Evolutionary conservation across 2,797 vertebrate species (phyloP).

Genomic region (Limosa lapponica): DNA sequence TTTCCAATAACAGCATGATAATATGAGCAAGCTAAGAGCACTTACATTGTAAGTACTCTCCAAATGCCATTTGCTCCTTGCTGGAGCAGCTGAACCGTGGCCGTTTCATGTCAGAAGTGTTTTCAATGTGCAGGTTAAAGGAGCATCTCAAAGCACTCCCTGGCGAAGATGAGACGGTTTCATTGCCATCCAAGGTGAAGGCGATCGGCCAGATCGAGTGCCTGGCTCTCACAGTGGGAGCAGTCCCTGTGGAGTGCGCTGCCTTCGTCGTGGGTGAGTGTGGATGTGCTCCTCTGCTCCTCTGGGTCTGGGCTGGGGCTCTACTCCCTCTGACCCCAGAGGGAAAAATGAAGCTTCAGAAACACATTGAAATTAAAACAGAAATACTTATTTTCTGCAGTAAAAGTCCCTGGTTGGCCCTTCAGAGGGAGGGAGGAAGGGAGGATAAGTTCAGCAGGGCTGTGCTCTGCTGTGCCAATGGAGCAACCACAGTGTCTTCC

Average conservation of each 20-base stretch:
- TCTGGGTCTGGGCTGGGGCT: rapidly evolving
- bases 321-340: background rate
- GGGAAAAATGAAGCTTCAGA: background rate
- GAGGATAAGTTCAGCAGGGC: background rate
- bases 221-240: constrained; percentile 80
- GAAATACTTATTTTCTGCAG: background rate
- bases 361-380: background rate
- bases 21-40: background rate
- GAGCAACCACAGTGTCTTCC: background rate
- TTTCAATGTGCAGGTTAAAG: constrained; percentile 78
- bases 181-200: constrained; percentile 70
- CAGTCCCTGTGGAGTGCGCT: constrained; percentile 76
- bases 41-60: background rate
- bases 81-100: rapidly evolving
- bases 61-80: background rate
- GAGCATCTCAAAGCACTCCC: constrained; percentile 80
- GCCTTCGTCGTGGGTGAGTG: constrained; percentile 84
- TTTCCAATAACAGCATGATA: rapidly evolving
- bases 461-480: rapidly evolving
- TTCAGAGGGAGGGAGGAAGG: background rate
- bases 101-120: background rate
- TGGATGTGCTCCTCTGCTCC: background rate
- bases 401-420: background rate
- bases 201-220: constrained; percentile 79
- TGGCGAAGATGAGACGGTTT: constrained; percentile 69